Conservation (phyloP, 2,113 vertebrate species). For the Chaetops frenatus region DNA sequence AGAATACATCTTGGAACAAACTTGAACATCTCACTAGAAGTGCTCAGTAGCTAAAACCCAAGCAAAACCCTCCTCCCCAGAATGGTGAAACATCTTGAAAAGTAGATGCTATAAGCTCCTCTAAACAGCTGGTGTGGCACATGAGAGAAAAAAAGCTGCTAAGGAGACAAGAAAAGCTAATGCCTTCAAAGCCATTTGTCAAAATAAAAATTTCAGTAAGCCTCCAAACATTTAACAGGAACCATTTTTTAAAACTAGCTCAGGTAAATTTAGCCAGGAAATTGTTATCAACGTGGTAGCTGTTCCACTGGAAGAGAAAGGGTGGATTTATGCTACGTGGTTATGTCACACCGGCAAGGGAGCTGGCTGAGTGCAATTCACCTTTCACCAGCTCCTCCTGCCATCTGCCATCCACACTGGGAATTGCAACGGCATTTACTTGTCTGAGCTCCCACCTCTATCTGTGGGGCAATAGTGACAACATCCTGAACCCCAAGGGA, state of each 20-base stretch:
- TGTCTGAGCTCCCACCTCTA: not conserved
- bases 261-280: not conserved
- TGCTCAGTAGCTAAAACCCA: not conserved
- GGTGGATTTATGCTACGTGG: not conserved
- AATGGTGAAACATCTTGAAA: not conserved
- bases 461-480: not conserved
- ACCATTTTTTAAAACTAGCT: not conserved
- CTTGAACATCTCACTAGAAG: not conserved
- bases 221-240: not conserved
- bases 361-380: not conserved
- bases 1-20: not conserved
- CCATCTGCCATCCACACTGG: conserved; percentile 29
- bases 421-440: not conserved
- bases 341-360: not conserved
- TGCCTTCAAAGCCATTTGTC: not conserved
- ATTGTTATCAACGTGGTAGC: not conserved
- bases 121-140: not conserved
- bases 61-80: not conserved
- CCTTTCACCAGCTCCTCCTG: conserved; percentile 10
- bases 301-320: not conserved
- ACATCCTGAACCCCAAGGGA: not conserved
- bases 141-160: not conserved
- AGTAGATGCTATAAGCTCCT: not conserved
- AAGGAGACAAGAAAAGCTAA: not conserved
- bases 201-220: not conserved